Percentiles rank a stretch among this genome's conserved stretches.
Evolutionary conservation across 64 coral and sea anemone species (phyloP).

Genomic region (Porites australiensis): DNA sequence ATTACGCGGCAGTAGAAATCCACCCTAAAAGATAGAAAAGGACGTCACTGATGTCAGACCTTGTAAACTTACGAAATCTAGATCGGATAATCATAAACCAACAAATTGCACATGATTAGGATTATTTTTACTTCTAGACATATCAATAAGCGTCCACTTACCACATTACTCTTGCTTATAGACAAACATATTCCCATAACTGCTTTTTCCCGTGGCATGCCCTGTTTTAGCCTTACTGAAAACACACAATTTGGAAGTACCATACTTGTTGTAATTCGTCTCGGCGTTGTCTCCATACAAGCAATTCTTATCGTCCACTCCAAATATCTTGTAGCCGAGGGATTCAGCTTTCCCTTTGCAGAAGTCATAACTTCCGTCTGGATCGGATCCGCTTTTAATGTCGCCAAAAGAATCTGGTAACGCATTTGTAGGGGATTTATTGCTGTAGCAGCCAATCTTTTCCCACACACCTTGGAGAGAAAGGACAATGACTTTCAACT

Average conservation of each 20-base stretch:
- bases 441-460: neutral
- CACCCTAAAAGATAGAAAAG: too few relatives aligned
- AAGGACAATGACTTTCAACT: too few relatives aligned
- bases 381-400: neutral
- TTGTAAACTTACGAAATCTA: too few relatives aligned
- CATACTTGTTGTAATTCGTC: neutral
- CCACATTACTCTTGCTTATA: neutral
- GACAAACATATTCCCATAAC: neutral
- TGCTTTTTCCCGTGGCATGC: neutral
- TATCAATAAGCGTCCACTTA: too few relatives aligned
- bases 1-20: too few relatives aligned
- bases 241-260: neutral
- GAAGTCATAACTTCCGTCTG: neutral
- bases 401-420: neutral
- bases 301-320: neutral
- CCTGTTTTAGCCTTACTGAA: neutral
- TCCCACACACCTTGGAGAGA: neutral
- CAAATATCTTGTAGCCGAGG: neutral
- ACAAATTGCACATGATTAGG: too few relatives aligned
- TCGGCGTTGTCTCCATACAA: neutral
- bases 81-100: too few relatives aligned
- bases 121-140: too few relatives aligned
- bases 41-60: too few relatives aligned
- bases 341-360: neutral
- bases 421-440: neutral